Percentiles rank a stretch among this genome's conserved stretches.
Evolutionary conservation across 1,140 invertebrate species (phyloP).

Genomic region (Streblospio benedicti): DNA sequence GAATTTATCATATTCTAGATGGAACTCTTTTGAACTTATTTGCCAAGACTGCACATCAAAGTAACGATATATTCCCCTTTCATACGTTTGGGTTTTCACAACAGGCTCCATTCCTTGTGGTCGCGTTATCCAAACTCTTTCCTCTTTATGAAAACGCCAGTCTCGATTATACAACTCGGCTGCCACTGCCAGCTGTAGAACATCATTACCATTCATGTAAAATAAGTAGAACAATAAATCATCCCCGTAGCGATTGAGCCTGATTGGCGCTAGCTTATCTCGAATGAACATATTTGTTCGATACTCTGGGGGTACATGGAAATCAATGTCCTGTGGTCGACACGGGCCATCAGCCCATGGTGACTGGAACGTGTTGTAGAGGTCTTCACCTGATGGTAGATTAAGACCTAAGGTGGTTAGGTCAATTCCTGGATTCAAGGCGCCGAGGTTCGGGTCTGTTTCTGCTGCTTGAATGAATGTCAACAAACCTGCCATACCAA

Average conservation of each 20-base stretch:
- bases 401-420: too few species aligned
- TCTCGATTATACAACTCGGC: slow-evolving; percentile 95
- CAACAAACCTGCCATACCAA: too few species aligned
- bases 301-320: slow-evolving; percentile 96
- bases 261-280: slow-evolving; percentile 72
- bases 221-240: slow-evolving; percentile 98
- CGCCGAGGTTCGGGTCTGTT: too few species aligned
- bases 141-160: slow-evolving; percentile 98
- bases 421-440: too few species aligned
- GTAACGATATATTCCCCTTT: slow-evolving; percentile 96
- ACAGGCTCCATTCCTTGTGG: slow-evolving; percentile 82
- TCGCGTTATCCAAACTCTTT: slow-evolving; percentile 97
- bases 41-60: slow-evolving; percentile 94
- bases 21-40: slow-evolving; percentile 88
- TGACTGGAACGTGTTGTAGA: slow-evolving; percentile 95
- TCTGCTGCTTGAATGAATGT: too few species aligned
- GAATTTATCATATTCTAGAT: slow-evolving; percentile 93
- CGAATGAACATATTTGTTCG: slow-evolving; percentile 70
- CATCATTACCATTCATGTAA: slow-evolving; percentile 96
- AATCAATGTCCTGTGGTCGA: slow-evolving; percentile 96
- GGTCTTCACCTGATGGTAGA: too few species aligned
- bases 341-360: slow-evolving; percentile 96
- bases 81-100: slow-evolving; percentile 90
- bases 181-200: slow-evolving; percentile 90
- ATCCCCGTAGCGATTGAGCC: slow-evolving; percentile 93